Evolutionary conservation across 2,113 vertebrate species (phyloP).

Genomic region (Catharus minimus): DNA sequence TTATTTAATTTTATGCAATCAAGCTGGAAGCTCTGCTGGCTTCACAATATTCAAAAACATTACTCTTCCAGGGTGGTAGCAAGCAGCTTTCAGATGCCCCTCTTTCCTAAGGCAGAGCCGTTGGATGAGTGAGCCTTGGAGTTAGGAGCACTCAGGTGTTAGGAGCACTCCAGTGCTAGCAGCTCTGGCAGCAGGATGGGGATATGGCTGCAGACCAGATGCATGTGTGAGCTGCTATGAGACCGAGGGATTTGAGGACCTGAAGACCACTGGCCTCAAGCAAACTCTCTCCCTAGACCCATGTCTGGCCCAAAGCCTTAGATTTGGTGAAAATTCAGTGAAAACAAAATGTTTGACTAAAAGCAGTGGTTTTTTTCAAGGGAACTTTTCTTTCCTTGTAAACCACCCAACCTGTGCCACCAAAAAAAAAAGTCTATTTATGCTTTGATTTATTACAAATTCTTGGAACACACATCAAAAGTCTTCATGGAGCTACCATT

Average conservation of each 20-base stretch:
- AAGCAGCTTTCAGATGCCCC: background rate
- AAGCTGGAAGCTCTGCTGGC: background rate
- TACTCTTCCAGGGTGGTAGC: background rate
- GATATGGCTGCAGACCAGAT: background rate
- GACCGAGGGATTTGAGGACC: background rate
- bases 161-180: background rate
- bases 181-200: background rate
- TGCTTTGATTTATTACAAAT: constrained; percentile 28
- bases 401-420: background rate
- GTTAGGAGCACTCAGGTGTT: background rate
- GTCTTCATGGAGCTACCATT: background rate
- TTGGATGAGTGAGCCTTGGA: background rate
- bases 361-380: background rate
- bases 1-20: background rate
- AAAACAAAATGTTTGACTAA: background rate
- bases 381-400: background rate
- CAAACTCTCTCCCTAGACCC: background rate
- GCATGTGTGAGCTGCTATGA: background rate
- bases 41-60: background rate
- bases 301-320: background rate
- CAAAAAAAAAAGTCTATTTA: background rate
- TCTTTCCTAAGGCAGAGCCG: background rate
- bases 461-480: constrained; percentile 49
- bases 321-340: background rate
- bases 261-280: background rate